Conservation (phyloP, 2,113 vertebrate species). For the Melanerpes aurifrons region DNA sequence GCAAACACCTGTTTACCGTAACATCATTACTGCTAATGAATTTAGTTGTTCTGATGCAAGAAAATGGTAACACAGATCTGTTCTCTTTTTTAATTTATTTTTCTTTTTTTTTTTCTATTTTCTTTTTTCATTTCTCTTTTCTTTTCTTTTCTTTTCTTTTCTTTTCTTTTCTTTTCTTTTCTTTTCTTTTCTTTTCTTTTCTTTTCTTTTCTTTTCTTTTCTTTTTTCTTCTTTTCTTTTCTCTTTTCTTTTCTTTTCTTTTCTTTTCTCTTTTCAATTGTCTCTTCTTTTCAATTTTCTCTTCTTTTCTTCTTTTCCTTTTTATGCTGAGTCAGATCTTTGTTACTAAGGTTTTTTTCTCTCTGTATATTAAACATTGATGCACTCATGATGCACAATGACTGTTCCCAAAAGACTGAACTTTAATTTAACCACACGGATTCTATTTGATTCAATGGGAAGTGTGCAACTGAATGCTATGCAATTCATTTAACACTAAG, state of each 20-base stretch:
- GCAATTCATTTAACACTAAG: constrained; percentile 50
- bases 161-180: no score
- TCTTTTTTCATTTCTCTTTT: no score
- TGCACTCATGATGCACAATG: neutral
- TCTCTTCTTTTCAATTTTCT: no score
- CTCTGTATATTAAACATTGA: neutral
- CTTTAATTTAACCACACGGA: neutral
- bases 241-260: no score
- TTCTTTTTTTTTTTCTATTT: neutral
- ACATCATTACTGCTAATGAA: neutral
- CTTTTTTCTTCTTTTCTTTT: no score
- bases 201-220: no score
- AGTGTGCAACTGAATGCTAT: constrained; percentile 42
- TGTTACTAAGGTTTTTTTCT: neutral
- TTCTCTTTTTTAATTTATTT: neutral
- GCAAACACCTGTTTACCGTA: neutral
- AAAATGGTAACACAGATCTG: rapidly evolving
- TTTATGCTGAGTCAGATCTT: neutral
- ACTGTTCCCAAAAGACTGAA: neutral
- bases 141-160: no score
- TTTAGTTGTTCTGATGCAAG: neutral
- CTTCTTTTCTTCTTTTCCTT: neutral
- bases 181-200: no score
- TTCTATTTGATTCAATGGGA: neutral
- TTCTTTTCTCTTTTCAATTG: no score